Percentiles rank a stretch among this genome's conserved stretches.
Conservation (phyloP, 2,797 vertebrate genomes). For the Sebastiscus tertius region DNA sequence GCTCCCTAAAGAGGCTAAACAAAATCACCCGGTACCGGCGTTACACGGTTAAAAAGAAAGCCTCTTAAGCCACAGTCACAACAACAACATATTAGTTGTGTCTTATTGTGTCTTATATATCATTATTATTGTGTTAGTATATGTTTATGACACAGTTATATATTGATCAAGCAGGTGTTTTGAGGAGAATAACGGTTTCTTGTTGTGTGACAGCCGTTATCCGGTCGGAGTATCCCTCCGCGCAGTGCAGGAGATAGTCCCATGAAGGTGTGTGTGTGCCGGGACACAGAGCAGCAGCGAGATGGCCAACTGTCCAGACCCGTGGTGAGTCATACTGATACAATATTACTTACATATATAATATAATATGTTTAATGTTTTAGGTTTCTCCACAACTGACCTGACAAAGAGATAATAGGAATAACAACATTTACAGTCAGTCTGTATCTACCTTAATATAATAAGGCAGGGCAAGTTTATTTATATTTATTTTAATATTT, state of each 20-base stretch:
- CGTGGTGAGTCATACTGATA: conserved; percentile 72
- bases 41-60: conserved; percentile 43
- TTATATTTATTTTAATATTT: no score
- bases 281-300: conserved; percentile 54
- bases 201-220: conserved; percentile 57
- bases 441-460: neutral
- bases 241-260: conserved; percentile 73
- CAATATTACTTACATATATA: neutral
- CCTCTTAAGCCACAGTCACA: conserved; percentile 5
- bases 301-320: conserved; percentile 77
- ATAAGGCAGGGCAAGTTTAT: no score
- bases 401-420: neutral
- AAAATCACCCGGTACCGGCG: conserved; percentile 28
- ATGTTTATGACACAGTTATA: neutral
- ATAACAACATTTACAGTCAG: no score
- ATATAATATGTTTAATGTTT: neutral
- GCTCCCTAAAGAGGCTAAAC: conserved; percentile 57
- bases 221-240: conserved; percentile 72
- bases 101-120: accelerated
- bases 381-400: neutral
- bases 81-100: neutral
- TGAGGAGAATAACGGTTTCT: conserved; percentile 48
- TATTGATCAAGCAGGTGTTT: conserved; percentile 14
- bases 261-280: conserved; percentile 64
- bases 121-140: neutral